Conservation (phyloP, 1,140 invertebrate genomes). For the Meloidogyne hapla region DNA sequence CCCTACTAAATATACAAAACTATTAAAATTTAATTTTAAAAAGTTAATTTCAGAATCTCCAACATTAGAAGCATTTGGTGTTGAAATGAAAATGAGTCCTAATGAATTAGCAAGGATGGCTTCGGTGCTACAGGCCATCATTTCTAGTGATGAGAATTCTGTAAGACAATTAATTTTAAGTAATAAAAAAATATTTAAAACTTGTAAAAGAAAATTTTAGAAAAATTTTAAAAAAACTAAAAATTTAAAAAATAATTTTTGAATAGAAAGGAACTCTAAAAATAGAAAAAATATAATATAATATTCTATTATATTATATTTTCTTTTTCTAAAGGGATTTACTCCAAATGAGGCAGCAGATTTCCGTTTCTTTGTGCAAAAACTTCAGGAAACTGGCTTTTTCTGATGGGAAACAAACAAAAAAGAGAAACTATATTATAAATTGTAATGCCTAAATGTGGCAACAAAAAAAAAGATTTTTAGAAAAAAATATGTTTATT, state of each 20-base stretch:
- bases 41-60: constrained; percentile 78
- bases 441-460: background rate
- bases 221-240: no score
- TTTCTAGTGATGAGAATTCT: constrained; percentile 82
- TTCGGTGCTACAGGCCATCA: constrained; percentile 75
- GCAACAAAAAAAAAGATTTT: background rate
- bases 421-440: background rate
- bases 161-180: constrained; percentile 57
- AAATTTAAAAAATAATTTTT: no score
- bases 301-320: background rate
- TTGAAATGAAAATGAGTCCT: constrained; percentile 79
- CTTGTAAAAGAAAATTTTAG: no score
- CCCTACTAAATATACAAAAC: no score
- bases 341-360: constrained; percentile 90
- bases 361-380: constrained; percentile 93
- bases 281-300: background rate
- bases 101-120: constrained; percentile 85
- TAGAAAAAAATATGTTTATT: no score
- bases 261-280: background rate
- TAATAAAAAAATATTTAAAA: no score
- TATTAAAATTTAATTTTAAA: constrained; percentile 31
- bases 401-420: constrained; percentile 66
- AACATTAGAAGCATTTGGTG: constrained; percentile 88
- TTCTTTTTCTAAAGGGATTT: constrained; percentile 69
- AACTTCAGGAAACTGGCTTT: constrained; percentile 91